These are phyloP conservation scores for Pao palembangensis DNA, from an alignment of 2,113 vertebrate genomes.

Conservation along the genomic window DNA sequence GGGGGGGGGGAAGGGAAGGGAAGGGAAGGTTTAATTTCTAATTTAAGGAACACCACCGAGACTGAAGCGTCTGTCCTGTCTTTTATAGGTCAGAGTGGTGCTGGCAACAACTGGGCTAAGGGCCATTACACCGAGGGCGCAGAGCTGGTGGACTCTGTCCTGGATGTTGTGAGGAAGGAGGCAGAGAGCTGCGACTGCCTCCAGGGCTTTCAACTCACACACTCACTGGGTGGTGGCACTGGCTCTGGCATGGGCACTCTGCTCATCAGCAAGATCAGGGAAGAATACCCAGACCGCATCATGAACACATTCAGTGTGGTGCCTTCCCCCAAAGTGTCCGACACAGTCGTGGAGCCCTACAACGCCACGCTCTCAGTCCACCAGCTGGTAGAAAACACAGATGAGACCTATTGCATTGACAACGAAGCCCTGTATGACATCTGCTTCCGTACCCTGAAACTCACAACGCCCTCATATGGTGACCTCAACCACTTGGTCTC, in stretches of 20 bases:
- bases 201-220: slow-evolving; percentile 82
- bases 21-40: no score
- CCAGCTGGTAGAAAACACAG: slow-evolving; percentile 82
- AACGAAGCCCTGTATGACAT: slow-evolving; percentile 81
- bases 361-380: slow-evolving; percentile 80
- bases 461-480: slow-evolving; percentile 79
- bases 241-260: slow-evolving; percentile 81
- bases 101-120: slow-evolving; percentile 82
- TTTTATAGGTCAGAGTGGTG: slow-evolving; percentile 76
- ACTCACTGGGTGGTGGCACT: slow-evolving; percentile 78
- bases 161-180: slow-evolving; percentile 81
- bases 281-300: slow-evolving; percentile 81
- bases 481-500: slow-evolving; percentile 82
- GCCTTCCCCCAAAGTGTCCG: slow-evolving; percentile 80
- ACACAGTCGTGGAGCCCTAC: slow-evolving; percentile 82
- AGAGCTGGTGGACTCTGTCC: slow-evolving; percentile 79
- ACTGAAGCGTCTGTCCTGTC: background rate
- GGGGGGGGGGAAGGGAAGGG: no score
- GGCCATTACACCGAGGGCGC: slow-evolving; percentile 82
- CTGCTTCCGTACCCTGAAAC: slow-evolving; percentile 82
- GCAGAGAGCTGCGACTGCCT: slow-evolving; percentile 80
- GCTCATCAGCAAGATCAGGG: slow-evolving; percentile 81
- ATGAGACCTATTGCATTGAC: slow-evolving; percentile 81
- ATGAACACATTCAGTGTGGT: slow-evolving; percentile 84
- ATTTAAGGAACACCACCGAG: fast-evolving